These are phyloP conservation scores for Myiotriccus ornatus DNA, from an alignment of 2,797 vertebrate species.

Conservation along the genomic window DNA sequence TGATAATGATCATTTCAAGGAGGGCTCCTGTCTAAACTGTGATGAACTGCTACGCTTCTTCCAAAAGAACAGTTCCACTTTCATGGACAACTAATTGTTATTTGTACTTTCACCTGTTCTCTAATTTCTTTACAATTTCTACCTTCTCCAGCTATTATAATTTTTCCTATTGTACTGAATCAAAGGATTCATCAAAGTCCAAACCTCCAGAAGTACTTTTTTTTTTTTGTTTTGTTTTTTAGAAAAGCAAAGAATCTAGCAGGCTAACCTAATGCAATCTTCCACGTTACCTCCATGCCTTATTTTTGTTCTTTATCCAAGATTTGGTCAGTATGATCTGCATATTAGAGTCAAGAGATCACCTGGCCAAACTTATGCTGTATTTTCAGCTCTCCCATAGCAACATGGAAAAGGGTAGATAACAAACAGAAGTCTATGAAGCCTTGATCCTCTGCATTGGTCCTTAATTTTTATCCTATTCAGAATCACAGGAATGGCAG, in stretches of 20 bases:
- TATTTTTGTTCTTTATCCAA: neutral
- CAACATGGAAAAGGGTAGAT: neutral
- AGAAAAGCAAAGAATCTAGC: neutral
- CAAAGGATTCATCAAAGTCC: neutral
- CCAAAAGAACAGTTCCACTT: neutral
- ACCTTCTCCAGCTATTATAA: neutral
- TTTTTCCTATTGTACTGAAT: neutral
- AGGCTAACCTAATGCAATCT: neutral
- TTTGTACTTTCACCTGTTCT: neutral
- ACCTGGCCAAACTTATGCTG: neutral
- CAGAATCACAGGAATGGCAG: neutral
- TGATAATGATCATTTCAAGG: neutral
- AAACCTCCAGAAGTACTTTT: neutral
- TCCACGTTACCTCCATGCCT: neutral
- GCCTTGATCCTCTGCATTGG: neutral
- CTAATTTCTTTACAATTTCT: neutral
- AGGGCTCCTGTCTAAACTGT: neutral
- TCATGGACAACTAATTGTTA: neutral
- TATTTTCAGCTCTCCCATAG: neutral
- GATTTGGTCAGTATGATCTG: neutral
- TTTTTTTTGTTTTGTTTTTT: neutral
- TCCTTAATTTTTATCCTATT: neutral
- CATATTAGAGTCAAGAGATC: neutral
- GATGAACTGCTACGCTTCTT: neutral
- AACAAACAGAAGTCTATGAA: neutral